A percentile compares a stretch with the other conserved stretches of the same genome.
Evolutionary conservation across 2,888 invertebrate species (phyloP).

Genomic region (Dyspetes luteomarginatus): DNA sequence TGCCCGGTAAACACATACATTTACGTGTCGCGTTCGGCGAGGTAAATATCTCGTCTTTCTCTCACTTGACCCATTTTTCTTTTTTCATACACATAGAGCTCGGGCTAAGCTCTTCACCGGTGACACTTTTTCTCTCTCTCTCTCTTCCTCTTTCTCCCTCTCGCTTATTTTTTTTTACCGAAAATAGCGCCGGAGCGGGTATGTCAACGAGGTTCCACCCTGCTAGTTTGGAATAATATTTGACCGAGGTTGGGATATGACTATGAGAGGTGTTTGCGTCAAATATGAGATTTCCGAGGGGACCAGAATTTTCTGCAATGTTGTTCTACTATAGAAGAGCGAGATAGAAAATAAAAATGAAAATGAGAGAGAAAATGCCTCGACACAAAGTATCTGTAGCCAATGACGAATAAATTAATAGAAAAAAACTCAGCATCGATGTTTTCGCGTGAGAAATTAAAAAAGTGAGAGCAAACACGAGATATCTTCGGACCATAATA

Average conservation of each 20-base stretch:
- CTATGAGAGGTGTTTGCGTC: background rate
- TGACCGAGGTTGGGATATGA: background rate
- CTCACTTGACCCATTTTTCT: conserved; percentile 62
- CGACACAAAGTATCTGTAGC: too few relatives aligned
- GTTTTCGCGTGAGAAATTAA: too few relatives aligned
- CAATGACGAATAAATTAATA: background rate
- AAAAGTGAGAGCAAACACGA: too few relatives aligned
- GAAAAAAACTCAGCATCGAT: background rate
- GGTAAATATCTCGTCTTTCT: conserved; percentile 9
- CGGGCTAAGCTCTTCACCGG: conserved; percentile 33
- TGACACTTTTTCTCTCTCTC: conserved; percentile 19
- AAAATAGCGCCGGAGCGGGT: conserved; percentile 43
- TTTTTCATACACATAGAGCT: conserved; percentile 17
- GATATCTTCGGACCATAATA: too few relatives aligned
- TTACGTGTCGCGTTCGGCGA: conserved; percentile 40
- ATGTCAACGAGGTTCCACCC: conserved; percentile 44
- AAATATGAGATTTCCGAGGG: background rate
- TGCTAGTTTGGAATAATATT: conserved; percentile 43
- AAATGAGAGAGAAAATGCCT: background rate
- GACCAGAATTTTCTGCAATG: background rate
- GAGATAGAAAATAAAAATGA: background rate
- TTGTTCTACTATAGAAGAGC: background rate
- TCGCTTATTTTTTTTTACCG: conserved; percentile 11
- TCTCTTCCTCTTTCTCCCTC: background rate
- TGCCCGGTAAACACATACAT: conserved; percentile 51